Evolutionary conservation across 2,113 vertebrate species (phyloP), one percentile per base, ranked within the genome.

Genomic region (Antigone vipio): DNA sequence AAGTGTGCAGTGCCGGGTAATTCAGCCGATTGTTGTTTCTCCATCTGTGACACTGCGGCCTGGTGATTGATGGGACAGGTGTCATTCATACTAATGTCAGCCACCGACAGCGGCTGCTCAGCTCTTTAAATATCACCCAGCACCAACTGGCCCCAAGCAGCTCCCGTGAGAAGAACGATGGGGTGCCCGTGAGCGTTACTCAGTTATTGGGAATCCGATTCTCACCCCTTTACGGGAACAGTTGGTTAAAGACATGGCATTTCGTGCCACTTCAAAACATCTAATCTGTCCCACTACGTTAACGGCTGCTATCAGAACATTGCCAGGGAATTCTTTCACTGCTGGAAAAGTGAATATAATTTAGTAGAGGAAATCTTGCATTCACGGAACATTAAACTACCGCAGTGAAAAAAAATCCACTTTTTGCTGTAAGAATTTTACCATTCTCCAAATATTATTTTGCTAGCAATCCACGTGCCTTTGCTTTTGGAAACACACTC

Each of bases 11-110:
- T 73, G 93, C 97, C 88, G 97, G 92, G 92, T 96, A 97, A 98
- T 96, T 98, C 98, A 96, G 98, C 98, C 97, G 96, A 98, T 98
- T 98, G 98, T 97, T 98, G 98, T 98, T 98, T 97, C 97, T 98
- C 98, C 98, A 98, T 98, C 98, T 99, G 99, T 98, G 98, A 98
- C 98, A 96, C 97, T 84, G 58, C 84, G 95, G 97, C 97, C 97
- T 82, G 89, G 92, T 98, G 99, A 99, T 96, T 97, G 98, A 98
- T 98, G 98, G 98, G 98, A 99, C 98, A 98, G 98, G 98, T 98
- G 98, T 98, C 99, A 98, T 96, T 98, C 98, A 97, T 93, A 94
- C 97, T 98, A 97, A 98, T 96, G 98, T 97, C 98, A 98, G 97
- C 85, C 96, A 84, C 97, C 90, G 45, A 96, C 97, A 77, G 73